Evolutionary conservation across 2,888 invertebrate species (phyloP), one percentile per base, ranked within the genome.

Genomic region (Catonia carolina): DNA sequence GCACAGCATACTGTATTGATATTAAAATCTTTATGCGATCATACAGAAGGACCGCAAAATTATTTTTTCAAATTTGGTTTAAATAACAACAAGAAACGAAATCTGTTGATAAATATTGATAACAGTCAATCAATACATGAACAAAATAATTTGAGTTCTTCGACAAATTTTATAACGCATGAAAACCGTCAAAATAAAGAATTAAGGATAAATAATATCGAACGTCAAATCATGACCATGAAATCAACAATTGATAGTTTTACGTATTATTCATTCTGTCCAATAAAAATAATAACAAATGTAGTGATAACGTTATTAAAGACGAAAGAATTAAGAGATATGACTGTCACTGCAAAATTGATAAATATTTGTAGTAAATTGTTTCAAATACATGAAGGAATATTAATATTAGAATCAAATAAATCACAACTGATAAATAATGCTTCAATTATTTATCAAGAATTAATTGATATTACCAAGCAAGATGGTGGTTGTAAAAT

Each of bases 241-340:
- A 15, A n/a, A 14, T 37, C 37, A 14, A 14, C 37, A 5, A 15
- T 14, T 37, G n/a, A 14, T 14, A n/a, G 15, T n/a, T 14, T 15
- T 14, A 37, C 45, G n/a, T 45, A 22, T 20, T 45, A 27, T 23
- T 27, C 45, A 14, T 45, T 45, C 22, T 45, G 45, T 23, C 45
- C 45, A 14, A 22, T 12, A 7, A 45, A 45, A 45, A 45, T 45
- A 45, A 22, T 45, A 22, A 45, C 27, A 7, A 45, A 45, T 22
- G 22, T 22, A 10, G 20, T 45, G 7, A 20, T 45, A 23, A 45
- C 22, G n/a, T 27, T 45, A 22, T 27, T 45, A 15, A 45, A 45
- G 15, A 45, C 22, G 18, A 2, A 27, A 45, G 22, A 45, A 23
- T 18, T 45, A 23, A 20, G 45, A 18, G 27, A 45, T 15, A 45